A percentile compares a stretch with the other conserved stretches of the same genome.
Evolutionary conservation across 30 jellyfish, hydroid and myxozoan species (phyloP).

Genomic region (Pelagia noctiluca): DNA sequence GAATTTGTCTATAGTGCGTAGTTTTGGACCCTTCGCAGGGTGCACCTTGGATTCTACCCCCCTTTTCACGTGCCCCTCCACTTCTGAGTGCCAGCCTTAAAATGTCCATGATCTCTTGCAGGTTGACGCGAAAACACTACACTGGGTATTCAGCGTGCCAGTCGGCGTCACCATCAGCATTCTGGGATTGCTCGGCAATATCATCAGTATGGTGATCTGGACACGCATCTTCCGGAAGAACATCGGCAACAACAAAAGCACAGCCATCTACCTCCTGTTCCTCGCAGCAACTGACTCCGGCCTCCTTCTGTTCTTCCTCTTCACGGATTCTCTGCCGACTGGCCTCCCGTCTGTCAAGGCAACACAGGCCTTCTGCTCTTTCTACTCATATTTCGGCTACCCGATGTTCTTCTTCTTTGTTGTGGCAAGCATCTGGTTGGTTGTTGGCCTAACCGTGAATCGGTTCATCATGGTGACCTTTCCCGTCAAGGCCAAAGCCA

Average conservation of each 20-base stretch:
- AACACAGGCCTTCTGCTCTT: slow-evolving; percentile 47
- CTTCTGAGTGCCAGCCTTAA: too few relatives aligned
- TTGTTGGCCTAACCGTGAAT: slow-evolving; percentile 75
- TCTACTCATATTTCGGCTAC: slow-evolving; percentile 73
- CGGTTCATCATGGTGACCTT: slow-evolving; percentile 77
- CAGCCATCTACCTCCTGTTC: slow-evolving; percentile 73
- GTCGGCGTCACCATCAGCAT: slow-evolving; percentile 72
- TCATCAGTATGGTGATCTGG: slow-evolving; percentile 70
- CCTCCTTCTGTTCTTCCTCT: slow-evolving; percentile 67
- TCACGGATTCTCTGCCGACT: slow-evolving; percentile 55
- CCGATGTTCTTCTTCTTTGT: slow-evolving; percentile 84
- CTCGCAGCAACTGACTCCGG: slow-evolving; percentile 74
- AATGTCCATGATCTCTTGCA: too few relatives aligned
- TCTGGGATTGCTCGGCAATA: slow-evolving; percentile 76
- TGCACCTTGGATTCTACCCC: too few relatives aligned
- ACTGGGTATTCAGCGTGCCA: slow-evolving; percentile 87
- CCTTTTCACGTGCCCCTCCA: too few relatives aligned
- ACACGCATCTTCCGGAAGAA: slow-evolving; percentile 47
- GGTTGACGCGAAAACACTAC: slow-evolving; percentile 54
- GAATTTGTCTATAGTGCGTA: too few relatives aligned
- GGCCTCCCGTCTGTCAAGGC: slow-evolving; percentile 8
- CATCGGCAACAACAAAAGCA: slow-evolving; percentile 66
- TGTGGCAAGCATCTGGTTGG: too few relatives aligned
- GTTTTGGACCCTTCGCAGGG: too few relatives aligned
- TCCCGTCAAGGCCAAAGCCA: slow-evolving; percentile 61